phyloP scores from a whole-genome alignment of 2,113 vertebrate genomes.

The Calonectris borealis region DNA sequence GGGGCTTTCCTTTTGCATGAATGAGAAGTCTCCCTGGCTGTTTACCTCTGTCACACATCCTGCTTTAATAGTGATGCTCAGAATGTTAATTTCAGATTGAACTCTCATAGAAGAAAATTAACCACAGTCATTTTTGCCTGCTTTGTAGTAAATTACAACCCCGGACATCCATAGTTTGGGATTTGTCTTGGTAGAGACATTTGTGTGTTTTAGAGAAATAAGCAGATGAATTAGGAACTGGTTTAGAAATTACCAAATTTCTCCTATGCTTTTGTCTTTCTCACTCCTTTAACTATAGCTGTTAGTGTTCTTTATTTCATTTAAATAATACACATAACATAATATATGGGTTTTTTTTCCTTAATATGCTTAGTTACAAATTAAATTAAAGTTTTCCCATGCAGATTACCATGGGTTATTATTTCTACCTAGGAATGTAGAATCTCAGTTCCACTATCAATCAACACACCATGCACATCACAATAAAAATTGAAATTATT shows the following conservation, averaged over 20 bases:
- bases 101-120: not conserved
- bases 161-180: not conserved
- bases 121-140: not conserved
- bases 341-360: fast-evolving
- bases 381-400: not conserved
- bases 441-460: not conserved
- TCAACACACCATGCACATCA: not conserved
- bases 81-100: not conserved
- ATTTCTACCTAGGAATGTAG: not conserved
- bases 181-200: not conserved
- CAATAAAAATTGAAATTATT: not conserved
- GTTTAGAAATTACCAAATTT: not conserved
- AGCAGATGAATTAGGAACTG: not conserved
- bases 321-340: not conserved
- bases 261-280: not conserved
- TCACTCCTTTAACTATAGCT: not conserved
- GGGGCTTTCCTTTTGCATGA: not conserved
- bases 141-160: not conserved
- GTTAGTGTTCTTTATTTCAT: not conserved
- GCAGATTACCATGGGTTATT: not conserved
- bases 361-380: not conserved
- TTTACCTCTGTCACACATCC: not conserved
- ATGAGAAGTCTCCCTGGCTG: not conserved
- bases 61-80: not conserved
- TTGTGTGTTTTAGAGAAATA: not conserved